Evolutionary conservation across 2,888 invertebrate species (phyloP).

Genomic region (Stegana nigrithorax): DNA sequence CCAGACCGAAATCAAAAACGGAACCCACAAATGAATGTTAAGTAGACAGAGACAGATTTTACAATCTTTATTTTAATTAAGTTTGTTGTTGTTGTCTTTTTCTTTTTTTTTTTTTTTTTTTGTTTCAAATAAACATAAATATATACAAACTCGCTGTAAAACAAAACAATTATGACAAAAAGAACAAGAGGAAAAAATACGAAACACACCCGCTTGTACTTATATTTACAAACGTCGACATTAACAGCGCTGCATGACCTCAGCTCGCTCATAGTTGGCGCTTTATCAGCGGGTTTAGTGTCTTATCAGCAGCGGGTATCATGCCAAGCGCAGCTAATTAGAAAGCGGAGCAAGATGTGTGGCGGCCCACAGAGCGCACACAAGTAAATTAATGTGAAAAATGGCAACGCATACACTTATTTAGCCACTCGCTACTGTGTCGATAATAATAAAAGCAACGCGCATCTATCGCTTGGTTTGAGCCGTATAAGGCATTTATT

Average conservation of each 20-base stretch:
- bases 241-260: slow-evolving; percentile 14
- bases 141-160: neutral
- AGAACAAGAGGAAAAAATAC: neutral
- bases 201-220: neutral
- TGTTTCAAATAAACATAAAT: slow-evolving; percentile 5
- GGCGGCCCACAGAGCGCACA: too few relatives aligned
- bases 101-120: neutral
- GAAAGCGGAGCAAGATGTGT: too few relatives aligned
- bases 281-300: neutral
- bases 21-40: neutral
- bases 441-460: too few relatives aligned
- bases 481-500: too few relatives aligned
- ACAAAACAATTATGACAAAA: neutral
- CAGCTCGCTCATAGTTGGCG: neutral
- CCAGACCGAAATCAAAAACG: neutral
- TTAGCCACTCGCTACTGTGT: too few relatives aligned
- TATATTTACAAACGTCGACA: neutral
- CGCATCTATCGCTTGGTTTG: too few relatives aligned
- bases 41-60: too few relatives aligned
- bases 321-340: too few relatives aligned
- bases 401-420: too few relatives aligned
- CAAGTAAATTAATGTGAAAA: too few relatives aligned
- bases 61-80: too few relatives aligned
- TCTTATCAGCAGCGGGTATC: neutral
- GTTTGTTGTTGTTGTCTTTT: too few relatives aligned